Base-by-base conservation (phyloP, 2,113 vertebrate species). In the Piprites chloris region DNA sequence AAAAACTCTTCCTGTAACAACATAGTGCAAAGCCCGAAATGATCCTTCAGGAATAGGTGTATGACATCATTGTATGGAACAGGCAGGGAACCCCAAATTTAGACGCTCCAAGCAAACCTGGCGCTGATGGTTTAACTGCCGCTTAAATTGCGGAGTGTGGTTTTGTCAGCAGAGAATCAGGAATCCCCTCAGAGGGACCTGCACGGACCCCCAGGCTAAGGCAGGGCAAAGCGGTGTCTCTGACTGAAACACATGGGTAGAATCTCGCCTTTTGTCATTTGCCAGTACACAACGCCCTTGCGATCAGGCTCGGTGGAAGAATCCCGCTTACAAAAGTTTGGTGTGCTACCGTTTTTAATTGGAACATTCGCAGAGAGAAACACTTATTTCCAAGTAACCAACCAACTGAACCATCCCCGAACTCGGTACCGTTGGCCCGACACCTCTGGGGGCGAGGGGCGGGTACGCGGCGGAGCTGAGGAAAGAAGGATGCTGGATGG, bases 231-330 rank as follows among this genome's bases (percentile, higher is more conserved):
- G 39, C 9, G 17, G 2, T 7, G 3, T 0, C 58, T 4, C 3
- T 2, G 12, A 6, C 2, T 3, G 2, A 2, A 26, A 8, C 0
- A 14, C 5, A 8, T 0, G 19, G 4, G 6, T 65, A 26, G 7
- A 28, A 4, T 11, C 5, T 62, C 5, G 0, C 4, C 1, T 1
- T 17, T 23, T 27, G 15, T 5, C 47, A 27, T 9, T 4, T 1
- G 28, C 47, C 2, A 5, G 4, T 5, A 27, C 11, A 4, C 2
- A 9, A 17, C 44, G 33, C 33, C 44, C 33, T 3, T n/a, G 26
- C 37, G 8, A 11, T 3, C 10, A 24, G 23, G 19, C 5, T n/a
- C 2, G 2, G 52, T 9, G 7, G 5, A 56, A 66, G 15, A 49
- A 35, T 1, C 39, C 66, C 0, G 32, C 14, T 67, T 41, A 7